phyloP scores from a whole-genome alignment of 1,140 invertebrate genomes.

The Drosophila kurseongensis region DNA sequence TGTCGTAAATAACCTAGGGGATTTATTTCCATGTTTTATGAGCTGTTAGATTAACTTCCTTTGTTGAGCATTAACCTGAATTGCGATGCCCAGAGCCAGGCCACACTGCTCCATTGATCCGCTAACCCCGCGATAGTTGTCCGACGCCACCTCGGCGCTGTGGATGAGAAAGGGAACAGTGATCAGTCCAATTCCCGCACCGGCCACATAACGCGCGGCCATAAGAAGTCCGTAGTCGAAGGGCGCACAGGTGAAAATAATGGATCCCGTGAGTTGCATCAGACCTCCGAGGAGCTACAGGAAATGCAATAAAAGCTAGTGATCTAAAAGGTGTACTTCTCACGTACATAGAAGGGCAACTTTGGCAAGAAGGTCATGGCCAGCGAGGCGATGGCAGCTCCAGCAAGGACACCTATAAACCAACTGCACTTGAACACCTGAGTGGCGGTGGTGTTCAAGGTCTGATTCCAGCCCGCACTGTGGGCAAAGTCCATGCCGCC shows the following conservation, averaged over 20 bases:
- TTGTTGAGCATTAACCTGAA: constrained; percentile 28
- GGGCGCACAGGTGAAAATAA: constrained; percentile 58
- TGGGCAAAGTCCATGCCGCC: constrained; percentile 70
- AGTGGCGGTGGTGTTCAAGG: constrained; percentile 25
- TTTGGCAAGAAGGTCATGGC: constrained; percentile 46
- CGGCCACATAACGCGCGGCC: constrained; percentile 66
- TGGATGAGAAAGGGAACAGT: constrained; percentile 64
- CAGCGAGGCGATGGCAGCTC: constrained; percentile 39
- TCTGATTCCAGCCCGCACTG: constrained; percentile 64
- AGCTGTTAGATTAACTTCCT: neutral
- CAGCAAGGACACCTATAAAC: constrained; percentile 69
- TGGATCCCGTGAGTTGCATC: constrained; percentile 50
- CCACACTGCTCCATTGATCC: constrained; percentile 53
- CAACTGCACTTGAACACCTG: constrained; percentile 58
- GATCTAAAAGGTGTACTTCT: neutral
- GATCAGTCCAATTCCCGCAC: constrained; percentile 60
- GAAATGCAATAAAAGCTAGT: neutral
- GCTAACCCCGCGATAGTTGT: constrained; percentile 44
- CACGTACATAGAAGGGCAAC: constrained; percentile 55
- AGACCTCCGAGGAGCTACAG: constrained; percentile 31
- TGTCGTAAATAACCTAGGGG: constrained; percentile 48
- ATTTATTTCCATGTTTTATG: neutral
- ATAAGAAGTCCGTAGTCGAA: constrained; percentile 49
- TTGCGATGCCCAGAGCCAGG: constrained; percentile 59
- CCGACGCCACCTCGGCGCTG: constrained; percentile 55